These are phyloP conservation scores for Melanargia galathea DNA, from an alignment of 2,888 invertebrate genomes.

Conservation along the genomic window DNA sequence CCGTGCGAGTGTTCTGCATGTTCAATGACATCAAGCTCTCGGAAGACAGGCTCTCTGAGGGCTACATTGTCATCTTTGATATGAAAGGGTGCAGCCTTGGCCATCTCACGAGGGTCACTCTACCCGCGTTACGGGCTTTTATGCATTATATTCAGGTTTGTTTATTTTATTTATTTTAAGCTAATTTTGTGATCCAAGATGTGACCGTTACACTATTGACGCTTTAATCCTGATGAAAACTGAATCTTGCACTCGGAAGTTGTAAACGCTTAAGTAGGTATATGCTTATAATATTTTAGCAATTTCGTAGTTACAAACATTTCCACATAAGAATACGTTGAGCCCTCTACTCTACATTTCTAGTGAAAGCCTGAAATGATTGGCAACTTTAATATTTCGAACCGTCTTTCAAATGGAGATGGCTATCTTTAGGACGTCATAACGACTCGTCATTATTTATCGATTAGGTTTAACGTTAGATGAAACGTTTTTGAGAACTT, in stretches of 20 bases:
- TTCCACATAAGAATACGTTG: not conserved
- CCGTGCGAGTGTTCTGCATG: constrained; percentile 85
- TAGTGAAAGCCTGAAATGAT: constrained; percentile 7
- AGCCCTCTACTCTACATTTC: not conserved
- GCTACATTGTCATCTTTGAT: constrained; percentile 85
- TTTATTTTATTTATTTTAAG: constrained; percentile 18
- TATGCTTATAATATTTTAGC: not conserved
- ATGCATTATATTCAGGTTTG: constrained; percentile 86
- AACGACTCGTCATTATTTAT: not conserved
- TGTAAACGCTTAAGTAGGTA: no score
- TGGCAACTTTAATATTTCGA: not conserved
- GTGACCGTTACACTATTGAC: no score
- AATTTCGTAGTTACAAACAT: not conserved
- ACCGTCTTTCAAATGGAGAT: constrained; percentile 1
- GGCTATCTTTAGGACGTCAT: not conserved
- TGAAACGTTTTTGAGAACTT: no score
- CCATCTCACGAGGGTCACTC: constrained; percentile 84
- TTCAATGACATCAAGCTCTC: constrained; percentile 85
- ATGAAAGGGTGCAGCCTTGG: constrained; percentile 86
- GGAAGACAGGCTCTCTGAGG: constrained; percentile 81
- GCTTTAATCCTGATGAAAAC: no score
- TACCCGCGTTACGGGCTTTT: constrained; percentile 84
- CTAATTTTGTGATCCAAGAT: no score
- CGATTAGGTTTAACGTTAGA: constrained; percentile 3
- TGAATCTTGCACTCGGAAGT: no score